Percentiles rank a stretch among this genome's conserved stretches.
These are phyloP conservation scores for Tenthredo notha DNA, from an alignment of 2,888 invertebrate genomes.

Conservation along the genomic window DNA sequence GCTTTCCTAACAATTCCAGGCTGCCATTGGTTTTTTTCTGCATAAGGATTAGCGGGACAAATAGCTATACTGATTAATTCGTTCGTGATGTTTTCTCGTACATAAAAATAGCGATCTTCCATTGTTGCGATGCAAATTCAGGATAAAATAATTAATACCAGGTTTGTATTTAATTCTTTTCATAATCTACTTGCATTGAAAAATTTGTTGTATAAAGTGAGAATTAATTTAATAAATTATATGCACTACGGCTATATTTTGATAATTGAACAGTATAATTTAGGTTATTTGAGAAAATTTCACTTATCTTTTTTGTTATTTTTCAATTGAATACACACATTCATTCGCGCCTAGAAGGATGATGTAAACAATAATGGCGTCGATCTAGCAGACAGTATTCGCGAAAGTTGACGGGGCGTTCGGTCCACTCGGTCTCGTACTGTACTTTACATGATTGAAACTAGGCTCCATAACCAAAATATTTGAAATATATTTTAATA, in stretches of 20 bases:
- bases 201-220: not conserved
- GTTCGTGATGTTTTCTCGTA: slow-evolving; percentile 50
- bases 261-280: not conserved
- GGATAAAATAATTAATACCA: not conserved
- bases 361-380: no score
- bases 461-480: no score
- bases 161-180: not conserved
- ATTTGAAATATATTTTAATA: no score
- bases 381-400: no score
- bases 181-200: not conserved
- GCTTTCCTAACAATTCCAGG: slow-evolving; percentile 60
- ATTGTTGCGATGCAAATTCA: slow-evolving; percentile 58
- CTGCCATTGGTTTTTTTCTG: slow-evolving; percentile 57
- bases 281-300: not conserved
- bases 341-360: no score
- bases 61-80: slow-evolving; percentile 54
- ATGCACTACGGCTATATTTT: not conserved
- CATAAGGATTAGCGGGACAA: slow-evolving; percentile 50
- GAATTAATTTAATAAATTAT: not conserved
- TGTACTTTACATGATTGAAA: no score
- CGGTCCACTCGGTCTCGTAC: no score
- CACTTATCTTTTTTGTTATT: not conserved
- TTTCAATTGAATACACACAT: not conserved
- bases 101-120: slow-evolving; percentile 62
- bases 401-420: no score